Evolutionary conservation across 2,113 vertebrate species (phyloP).

Genomic region (Pogona vitticeps): DNA sequence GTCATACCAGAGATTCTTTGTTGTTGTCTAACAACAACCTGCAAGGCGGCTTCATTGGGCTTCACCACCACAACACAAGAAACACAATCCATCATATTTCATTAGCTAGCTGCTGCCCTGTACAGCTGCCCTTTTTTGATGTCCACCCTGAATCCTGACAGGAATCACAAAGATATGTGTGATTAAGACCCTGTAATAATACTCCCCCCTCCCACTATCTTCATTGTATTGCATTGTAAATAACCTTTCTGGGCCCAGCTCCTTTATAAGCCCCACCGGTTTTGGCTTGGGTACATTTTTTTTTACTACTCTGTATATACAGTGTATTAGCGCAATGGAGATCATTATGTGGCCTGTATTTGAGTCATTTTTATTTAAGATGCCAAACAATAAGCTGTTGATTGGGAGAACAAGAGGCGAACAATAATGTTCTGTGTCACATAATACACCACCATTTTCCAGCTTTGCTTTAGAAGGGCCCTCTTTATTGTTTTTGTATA

Average conservation of each 20-base stretch:
- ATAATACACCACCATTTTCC: conserved; percentile 99
- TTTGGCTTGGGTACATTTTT: conserved; percentile 80
- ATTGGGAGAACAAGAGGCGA: conserved; percentile 99
- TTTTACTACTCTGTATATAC: conserved; percentile 89
- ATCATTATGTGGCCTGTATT: conserved; percentile 99
- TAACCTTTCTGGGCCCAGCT: conserved; percentile 82
- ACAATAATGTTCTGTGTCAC: conserved; percentile 99
- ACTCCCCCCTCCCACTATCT: conserved; percentile 40
- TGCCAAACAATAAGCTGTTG: conserved; percentile 99
- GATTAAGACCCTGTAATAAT: conserved; percentile 80
- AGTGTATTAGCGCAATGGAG: conserved; percentile 94
- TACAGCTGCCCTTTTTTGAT: conserved; percentile 76
- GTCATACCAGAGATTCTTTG: conserved; percentile 79
- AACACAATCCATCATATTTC: conserved; percentile 78
- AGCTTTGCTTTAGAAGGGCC: conserved; percentile 98
- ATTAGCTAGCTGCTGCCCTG: conserved; percentile 76
- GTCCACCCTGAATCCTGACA: conserved; percentile 77
- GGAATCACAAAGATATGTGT: conserved; percentile 79
- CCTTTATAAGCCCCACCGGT: conserved; percentile 78
- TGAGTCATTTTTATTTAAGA: conserved; percentile 99
- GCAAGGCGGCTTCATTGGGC: conserved; percentile 78
- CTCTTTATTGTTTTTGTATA: conserved; percentile 96
- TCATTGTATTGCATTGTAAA: conserved; percentile 84
- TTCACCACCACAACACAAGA: conserved; percentile 81
- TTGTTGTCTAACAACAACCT: conserved; percentile 82